phyloP scores from a whole-genome alignment of 2,113 vertebrate species.

The Riparia riparia region DNA sequence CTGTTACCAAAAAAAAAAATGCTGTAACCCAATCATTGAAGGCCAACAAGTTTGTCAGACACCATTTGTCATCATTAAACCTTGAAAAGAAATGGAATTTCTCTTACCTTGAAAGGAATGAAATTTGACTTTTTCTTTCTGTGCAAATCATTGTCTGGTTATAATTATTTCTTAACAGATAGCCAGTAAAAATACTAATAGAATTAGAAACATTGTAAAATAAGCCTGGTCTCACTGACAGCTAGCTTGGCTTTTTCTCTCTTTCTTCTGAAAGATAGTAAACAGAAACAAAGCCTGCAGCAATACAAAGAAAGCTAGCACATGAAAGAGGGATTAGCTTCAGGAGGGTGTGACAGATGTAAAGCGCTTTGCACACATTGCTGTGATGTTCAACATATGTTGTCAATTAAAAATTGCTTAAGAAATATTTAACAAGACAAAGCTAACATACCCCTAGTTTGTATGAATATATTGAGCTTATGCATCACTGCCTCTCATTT shows the following conservation, averaged over 20 bases:
- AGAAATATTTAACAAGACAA: constrained; percentile 76
- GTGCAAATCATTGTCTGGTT: neutral
- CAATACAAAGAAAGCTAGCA: constrained; percentile 49
- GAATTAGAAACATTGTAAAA: constrained; percentile 45
- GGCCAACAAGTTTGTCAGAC: neutral
- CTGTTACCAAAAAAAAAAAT: neutral
- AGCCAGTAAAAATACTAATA: constrained; percentile 42
- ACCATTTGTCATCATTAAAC: neutral
- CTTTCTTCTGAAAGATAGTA: constrained; percentile 44
- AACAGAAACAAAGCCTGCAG: constrained; percentile 67
- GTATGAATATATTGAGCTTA: constrained; percentile 60
- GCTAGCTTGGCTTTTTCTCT: neutral
- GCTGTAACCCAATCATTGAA: neutral
- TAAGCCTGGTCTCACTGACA: constrained; percentile 40
- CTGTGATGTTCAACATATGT: constrained; percentile 74
- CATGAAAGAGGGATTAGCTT: constrained; percentile 68
- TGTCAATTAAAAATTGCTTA: constrained; percentile 79
- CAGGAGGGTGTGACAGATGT: constrained; percentile 69
- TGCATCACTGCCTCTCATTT: constrained; percentile 38
- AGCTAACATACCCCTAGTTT: constrained; percentile 47
- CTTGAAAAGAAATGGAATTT: neutral
- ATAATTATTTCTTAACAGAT: constrained; percentile 35
- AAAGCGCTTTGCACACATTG: constrained; percentile 65
- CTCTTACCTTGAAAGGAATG: neutral
- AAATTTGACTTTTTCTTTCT: constrained; percentile 24